Percentiles rank a stretch among this genome's conserved stretches.
phyloP scores from a whole-genome alignment of 2,113 vertebrate species.

The Aphyosemion australe region DNA sequence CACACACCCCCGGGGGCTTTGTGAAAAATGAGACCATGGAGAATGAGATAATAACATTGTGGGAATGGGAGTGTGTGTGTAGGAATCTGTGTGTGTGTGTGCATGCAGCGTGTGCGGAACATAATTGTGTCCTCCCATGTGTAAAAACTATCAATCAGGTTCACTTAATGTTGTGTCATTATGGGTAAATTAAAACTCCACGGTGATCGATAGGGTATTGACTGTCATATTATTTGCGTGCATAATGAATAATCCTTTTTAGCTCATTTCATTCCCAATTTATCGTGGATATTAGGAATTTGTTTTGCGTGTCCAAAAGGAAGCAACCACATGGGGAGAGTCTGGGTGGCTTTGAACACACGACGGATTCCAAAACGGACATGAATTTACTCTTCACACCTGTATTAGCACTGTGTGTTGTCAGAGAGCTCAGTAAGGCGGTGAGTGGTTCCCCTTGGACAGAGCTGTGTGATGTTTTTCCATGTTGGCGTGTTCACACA shows the following conservation, averaged over 20 bases:
- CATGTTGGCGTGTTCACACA: slow-evolving; percentile 39
- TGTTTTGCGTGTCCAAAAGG: slow-evolving; percentile 34
- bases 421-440: slow-evolving; percentile 37
- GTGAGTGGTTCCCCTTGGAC: slow-evolving; percentile 30
- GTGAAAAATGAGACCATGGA: slow-evolving; percentile 70
- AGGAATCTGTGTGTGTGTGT: neutral
- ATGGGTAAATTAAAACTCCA: slow-evolving; percentile 70
- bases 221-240: slow-evolving; percentile 60
- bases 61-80: slow-evolving; percentile 42
- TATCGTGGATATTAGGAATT: slow-evolving; percentile 38
- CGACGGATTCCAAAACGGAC: slow-evolving; percentile 42
- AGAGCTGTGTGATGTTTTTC: slow-evolving; percentile 17
- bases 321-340: slow-evolving; percentile 23
- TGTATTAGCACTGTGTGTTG: slow-evolving; percentile 52
- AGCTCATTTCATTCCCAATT: slow-evolving; percentile 42
- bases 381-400: slow-evolving; percentile 48
- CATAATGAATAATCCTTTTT: slow-evolving; percentile 57
- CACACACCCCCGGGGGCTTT: slow-evolving; percentile 53
- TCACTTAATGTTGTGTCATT: slow-evolving; percentile 67
- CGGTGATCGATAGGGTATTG: slow-evolving; percentile 71
- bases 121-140: slow-evolving; percentile 72
- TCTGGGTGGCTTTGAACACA: slow-evolving; percentile 29
- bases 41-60: slow-evolving; percentile 72
- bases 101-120: slow-evolving; percentile 23
- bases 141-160: slow-evolving; percentile 73